A percentile compares a stretch with the other conserved stretches of the same genome.
These are phyloP conservation scores for Agrochola litura DNA, from an alignment of 2,888 invertebrate genomes.

Conservation along the genomic window DNA sequence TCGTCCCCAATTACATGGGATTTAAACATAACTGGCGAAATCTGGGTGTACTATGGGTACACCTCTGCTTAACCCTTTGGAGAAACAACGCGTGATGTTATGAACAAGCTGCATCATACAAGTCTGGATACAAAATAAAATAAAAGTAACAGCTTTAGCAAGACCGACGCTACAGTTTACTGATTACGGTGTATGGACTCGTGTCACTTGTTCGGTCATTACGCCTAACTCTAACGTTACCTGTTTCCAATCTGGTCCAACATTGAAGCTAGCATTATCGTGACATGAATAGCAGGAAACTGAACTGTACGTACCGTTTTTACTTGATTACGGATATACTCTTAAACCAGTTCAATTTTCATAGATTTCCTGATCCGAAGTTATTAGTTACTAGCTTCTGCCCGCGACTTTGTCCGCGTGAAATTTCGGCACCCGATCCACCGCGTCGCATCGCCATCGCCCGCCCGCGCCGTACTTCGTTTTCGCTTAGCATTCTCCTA, in stretches of 20 bases:
- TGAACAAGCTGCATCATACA: background rate
- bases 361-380: background rate
- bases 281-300: slow-evolving; percentile 40
- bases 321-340: slow-evolving; percentile 13
- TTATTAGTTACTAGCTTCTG: background rate
- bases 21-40: too few species aligned
- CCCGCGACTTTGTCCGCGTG: too few species aligned
- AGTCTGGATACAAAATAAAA: background rate
- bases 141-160: background rate
- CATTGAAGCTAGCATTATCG: slow-evolving; percentile 32
- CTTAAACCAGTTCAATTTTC: slow-evolving; percentile 6
- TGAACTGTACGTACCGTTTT: slow-evolving; percentile 31
- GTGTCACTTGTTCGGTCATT: slow-evolving; percentile 46
- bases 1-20: too few species aligned
- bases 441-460: too few species aligned
- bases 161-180: slow-evolving; percentile 2
- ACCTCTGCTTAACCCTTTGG: too few species aligned
- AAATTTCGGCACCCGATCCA: too few species aligned
- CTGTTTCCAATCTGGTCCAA: slow-evolving; percentile 46
- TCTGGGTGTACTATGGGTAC: too few species aligned
- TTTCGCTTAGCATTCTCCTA: too few species aligned
- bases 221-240: slow-evolving; percentile 53
- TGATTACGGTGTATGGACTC: slow-evolving; percentile 35
- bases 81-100: too few species aligned
- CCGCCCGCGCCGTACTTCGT: too few species aligned